These are phyloP conservation scores for Hyla sarda DNA, from an alignment of 2,113 vertebrate species.

Conservation along the genomic window DNA sequence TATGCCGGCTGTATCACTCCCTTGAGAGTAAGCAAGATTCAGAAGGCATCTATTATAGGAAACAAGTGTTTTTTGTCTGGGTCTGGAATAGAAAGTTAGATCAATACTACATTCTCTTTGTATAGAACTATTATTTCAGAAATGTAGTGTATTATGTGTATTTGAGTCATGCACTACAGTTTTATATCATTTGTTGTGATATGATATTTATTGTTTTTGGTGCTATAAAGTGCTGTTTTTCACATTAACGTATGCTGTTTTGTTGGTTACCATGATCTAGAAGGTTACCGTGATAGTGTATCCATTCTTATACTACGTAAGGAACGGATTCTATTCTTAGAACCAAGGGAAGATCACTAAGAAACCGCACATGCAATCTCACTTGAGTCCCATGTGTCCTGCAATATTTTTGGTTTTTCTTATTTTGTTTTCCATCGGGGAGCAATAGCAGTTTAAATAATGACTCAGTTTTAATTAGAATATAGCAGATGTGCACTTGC, in stretches of 20 bases:
- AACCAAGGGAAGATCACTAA: not conserved
- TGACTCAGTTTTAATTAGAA: conserved; percentile 42
- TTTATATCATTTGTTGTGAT: not conserved
- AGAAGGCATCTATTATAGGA: conserved; percentile 8
- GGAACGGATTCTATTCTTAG: not conserved
- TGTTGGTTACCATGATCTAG: not conserved
- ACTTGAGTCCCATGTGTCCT: not conserved
- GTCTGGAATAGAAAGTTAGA: not conserved
- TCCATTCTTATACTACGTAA: not conserved
- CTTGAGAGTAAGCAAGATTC: not conserved
- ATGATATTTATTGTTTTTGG: not conserved
- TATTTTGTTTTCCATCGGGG: conserved; percentile 36
- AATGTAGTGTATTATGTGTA: not conserved
- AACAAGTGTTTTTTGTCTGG: not conserved
- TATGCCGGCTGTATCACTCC: not conserved
- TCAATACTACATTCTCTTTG: conserved; percentile 6
- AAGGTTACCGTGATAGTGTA: not conserved
- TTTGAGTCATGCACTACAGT: not conserved
- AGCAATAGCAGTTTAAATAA: conserved; percentile 38
- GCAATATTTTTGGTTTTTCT: conserved; percentile 7
- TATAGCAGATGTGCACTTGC: conserved; percentile 33
- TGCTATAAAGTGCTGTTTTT: not conserved
- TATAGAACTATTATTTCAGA: not conserved
- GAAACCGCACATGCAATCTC: conserved; percentile 19
- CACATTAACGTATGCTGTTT: not conserved